Base-by-base conservation (phyloP, 2,797 vertebrate genomes). In the Danionella dracula region DNA sequence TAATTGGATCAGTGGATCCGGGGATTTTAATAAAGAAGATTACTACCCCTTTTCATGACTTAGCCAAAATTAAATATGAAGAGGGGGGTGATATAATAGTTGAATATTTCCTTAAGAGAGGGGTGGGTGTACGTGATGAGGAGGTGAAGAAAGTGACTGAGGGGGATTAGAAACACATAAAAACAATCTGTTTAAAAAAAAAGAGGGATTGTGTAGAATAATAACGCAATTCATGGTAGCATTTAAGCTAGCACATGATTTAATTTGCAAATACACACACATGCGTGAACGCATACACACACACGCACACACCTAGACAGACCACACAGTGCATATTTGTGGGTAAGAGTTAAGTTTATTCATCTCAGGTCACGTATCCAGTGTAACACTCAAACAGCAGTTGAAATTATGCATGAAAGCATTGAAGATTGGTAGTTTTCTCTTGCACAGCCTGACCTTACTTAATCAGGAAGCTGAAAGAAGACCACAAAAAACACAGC, bases 381-480 rank as follows among this genome's bases (percentile, higher is more conserved):
- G 53, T 48, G 21, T 56, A 56, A 40, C 42, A 66, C 35, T 64
- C n/a, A 16, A 44, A 45, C 15, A 35, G 41, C 15, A 44, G 31
- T 12, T 13, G 41, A 35, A 46, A 46, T 40, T 34, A 27, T 49
- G n/a, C n/a, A 15, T 13, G 13, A 49, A 61, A 19, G 35, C 41
- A 16, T 27, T 44, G 55, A 40, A 38, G 42, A 37, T 31, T 8
- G 19, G 15, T 20, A 35, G 19, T 12, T 46, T 57, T 40, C 20
- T 12, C 21, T 48, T 46, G 27, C 42, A 38, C 11, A 2, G 16
- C 15, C 38, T 29, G 51, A 40, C 37, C 34, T 68, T 56, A 81
- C 51, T 81, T 81, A 74, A 81, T 81, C 57, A 81, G 70, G 72
- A 81, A 81, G 58, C 79, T 81, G 66, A 20, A 57, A 66, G 59